phyloP scores from a whole-genome alignment of 2,113 vertebrate genomes.

The Sakesphorus luctuosus region DNA sequence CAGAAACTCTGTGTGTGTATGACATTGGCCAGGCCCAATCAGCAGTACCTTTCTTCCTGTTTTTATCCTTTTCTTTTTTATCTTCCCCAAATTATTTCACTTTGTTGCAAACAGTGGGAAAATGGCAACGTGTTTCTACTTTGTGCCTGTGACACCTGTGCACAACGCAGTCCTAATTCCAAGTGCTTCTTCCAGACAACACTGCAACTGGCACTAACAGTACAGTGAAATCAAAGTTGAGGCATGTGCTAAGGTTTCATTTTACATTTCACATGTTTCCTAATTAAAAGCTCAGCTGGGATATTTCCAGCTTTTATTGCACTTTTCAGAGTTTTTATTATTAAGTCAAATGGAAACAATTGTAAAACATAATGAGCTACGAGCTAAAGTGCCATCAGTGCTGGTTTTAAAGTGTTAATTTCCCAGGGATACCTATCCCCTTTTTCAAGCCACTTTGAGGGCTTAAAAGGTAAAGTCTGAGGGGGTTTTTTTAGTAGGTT shows the following conservation, averaged over 20 bases:
- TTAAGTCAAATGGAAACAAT: not conserved
- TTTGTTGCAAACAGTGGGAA: not conserved
- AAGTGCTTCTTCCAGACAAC: not conserved
- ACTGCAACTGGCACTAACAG: not conserved
- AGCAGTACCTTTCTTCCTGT: not conserved
- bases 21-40: too few relatives aligned
- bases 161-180: not conserved
- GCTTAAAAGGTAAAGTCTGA: not conserved
- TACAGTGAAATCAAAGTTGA: not conserved
- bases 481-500: not conserved
- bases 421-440: not conserved
- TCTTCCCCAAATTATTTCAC: not conserved
- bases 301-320: not conserved
- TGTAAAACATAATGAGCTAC: not conserved
- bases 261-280: not conserved
- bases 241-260: not conserved
- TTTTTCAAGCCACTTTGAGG: not conserved
- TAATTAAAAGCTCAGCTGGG: not conserved
- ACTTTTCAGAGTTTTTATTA: not conserved
- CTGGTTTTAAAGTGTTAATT: not conserved
- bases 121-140: accelerated
- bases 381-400: not conserved
- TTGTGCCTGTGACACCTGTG: not conserved
- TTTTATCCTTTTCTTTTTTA: not conserved
- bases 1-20: not conserved